These are phyloP conservation scores for Caenorhabditis elegans DNA, from an alignment of 1,140 invertebrate genomes.

Conservation along the genomic window WBcel235 BX284604.4:16666001-16666500, in stretches of 20 bases:
- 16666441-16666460: constrained; percentile 65
- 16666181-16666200: too few relatives aligned
- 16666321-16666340: constrained; percentile 64
- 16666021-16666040: constrained; percentile 66
- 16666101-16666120: too few relatives aligned
- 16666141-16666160: background rate
- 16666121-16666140: too few relatives aligned
- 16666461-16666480: constrained; percentile 66
- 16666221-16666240: too few relatives aligned
- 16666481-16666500: constrained; percentile 60
- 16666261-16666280: constrained; percentile 62
- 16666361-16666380: constrained; percentile 65
- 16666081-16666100: constrained; percentile 36
- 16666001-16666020: constrained; percentile 64
- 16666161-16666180: too few relatives aligned
- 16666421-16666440: constrained; percentile 66
- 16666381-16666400: constrained; percentile 57
- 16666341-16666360: constrained; percentile 66
- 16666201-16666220: too few relatives aligned
- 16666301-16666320: constrained; percentile 64
- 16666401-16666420: constrained; percentile 45
- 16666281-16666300: constrained; percentile 66
- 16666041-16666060: constrained; percentile 60
- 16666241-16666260: constrained; percentile 37
- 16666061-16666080: constrained; percentile 39